Evolutionary conservation across 2,888 invertebrate genomes (phyloP).

Genomic region (Amaurobius ferox): DNA sequence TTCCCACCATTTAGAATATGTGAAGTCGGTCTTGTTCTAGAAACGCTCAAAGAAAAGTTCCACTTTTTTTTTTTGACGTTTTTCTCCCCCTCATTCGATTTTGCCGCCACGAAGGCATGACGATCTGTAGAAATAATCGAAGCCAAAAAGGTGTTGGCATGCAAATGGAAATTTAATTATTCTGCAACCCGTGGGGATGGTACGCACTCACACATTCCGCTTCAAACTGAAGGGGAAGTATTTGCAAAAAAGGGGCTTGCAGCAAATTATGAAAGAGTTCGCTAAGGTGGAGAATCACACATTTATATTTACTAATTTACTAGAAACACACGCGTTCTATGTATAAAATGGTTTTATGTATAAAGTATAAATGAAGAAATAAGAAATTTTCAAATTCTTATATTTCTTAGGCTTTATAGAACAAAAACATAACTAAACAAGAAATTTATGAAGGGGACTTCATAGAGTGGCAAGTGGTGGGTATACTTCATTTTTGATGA

Average conservation of each 20-base stretch:
- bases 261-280: conserved; percentile 33
- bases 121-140: conserved; percentile 69
- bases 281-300: conserved; percentile 11
- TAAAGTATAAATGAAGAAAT: no score
- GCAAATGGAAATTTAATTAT: conserved; percentile 72
- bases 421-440: no score
- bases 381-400: no score
- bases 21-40: conserved; percentile 11
- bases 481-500: no score
- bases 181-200: conserved; percentile 30
- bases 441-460: no score
- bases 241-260: conserved; percentile 16
- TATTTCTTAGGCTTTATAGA: no score
- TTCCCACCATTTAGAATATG: neutral
- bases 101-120: conserved; percentile 23
- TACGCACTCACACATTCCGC: conserved; percentile 38
- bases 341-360: no score
- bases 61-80: neutral
- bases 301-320: no score
- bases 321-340: no score
- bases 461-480: no score
- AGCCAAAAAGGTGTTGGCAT: conserved; percentile 70
- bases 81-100: conserved; percentile 1
- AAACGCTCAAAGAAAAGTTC: neutral
- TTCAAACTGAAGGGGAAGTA: neutral